Conservation (phyloP, 2,797 vertebrate species). For the Onychomys leucogaster region DNA sequence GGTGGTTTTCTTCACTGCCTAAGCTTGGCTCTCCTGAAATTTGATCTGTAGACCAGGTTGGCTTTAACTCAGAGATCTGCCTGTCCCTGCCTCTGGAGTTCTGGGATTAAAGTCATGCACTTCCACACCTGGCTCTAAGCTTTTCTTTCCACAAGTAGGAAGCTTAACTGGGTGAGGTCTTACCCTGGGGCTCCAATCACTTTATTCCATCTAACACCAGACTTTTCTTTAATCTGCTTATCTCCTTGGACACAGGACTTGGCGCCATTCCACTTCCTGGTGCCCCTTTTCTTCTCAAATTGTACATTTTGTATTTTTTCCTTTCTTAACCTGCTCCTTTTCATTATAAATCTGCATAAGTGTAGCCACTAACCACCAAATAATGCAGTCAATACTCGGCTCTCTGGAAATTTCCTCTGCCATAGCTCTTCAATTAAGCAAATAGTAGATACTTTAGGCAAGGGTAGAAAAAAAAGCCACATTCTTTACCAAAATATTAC, state of each 20-base stretch:
- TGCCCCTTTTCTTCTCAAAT: too few relatives aligned
- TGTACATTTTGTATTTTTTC: too few relatives aligned
- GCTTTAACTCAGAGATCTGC: not conserved
- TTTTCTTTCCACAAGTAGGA: not conserved
- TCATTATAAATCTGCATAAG: too few relatives aligned
- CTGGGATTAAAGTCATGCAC: not conserved
- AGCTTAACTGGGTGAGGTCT: not conserved
- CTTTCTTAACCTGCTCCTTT: too few relatives aligned
- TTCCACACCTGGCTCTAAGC: not conserved
- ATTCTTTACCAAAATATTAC: not conserved
- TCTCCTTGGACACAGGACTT: not conserved
- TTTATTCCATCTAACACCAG: not conserved
- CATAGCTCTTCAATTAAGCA: not conserved
- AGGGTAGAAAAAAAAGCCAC: not conserved
- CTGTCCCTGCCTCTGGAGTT: not conserved
- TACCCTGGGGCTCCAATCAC: not conserved
- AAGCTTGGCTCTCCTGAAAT: not conserved
- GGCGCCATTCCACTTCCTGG: not conserved
- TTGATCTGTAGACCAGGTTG: not conserved
- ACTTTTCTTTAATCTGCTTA: not conserved
- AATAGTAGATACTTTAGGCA: not conserved
- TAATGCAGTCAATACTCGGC: too few relatives aligned
- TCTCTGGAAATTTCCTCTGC: not conserved
- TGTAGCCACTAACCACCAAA: too few relatives aligned
- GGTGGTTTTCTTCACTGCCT: not conserved